Conservation (phyloP, 1,140 invertebrate species). For the Cydia pomonella region DNA sequence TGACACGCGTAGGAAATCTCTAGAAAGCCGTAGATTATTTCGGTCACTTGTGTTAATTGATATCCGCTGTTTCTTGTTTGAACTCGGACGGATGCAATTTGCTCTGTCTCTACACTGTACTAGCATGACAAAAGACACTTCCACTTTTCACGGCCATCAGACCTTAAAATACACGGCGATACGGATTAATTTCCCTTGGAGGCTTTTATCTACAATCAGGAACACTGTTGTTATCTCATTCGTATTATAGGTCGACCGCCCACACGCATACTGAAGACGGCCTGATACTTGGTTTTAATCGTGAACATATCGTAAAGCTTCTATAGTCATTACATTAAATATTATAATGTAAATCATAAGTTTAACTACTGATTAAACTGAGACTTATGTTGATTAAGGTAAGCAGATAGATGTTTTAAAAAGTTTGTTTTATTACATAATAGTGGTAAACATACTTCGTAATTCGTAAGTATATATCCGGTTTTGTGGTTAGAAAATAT, state of each 20-base stretch:
- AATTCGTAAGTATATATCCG: background rate
- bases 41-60: slow-evolving; percentile 15
- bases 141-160: slow-evolving; percentile 7
- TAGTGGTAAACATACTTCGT: background rate
- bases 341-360: background rate
- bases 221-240: slow-evolving; percentile 16
- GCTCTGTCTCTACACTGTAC: background rate
- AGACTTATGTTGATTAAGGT: background rate
- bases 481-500: background rate
- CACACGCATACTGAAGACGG: slow-evolving; percentile 7
- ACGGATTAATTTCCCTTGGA: slow-evolving; percentile 3
- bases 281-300: background rate
- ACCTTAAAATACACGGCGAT: background rate
- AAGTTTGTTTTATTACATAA: background rate
- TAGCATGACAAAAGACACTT: slow-evolving; percentile 25
- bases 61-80: slow-evolving; percentile 12
- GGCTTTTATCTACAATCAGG: background rate
- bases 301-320: slow-evolving; percentile 4
- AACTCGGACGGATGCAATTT: slow-evolving; percentile 20
- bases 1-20: background rate
- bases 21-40: slow-evolving; percentile 3
- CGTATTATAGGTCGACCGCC: slow-evolving; percentile 23
- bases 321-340: background rate
- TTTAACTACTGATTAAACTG: background rate
- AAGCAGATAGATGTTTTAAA: background rate